Evolutionary conservation across 1,140 invertebrate species (phyloP).

Genomic region (Leptinotarsa texana): DNA sequence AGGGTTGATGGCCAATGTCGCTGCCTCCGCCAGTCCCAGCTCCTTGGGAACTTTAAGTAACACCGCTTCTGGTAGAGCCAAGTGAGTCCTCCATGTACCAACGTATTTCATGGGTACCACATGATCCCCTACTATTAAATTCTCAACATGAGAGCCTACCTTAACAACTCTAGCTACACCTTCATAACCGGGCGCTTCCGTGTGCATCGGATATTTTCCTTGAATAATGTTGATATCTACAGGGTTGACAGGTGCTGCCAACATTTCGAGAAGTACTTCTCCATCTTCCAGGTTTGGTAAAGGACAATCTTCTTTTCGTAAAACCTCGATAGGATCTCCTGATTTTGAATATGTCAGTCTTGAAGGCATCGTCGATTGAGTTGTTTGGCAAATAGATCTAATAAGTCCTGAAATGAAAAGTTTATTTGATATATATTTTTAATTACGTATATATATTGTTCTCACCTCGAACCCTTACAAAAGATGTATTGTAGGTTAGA

Average conservation of each 20-base stretch:
- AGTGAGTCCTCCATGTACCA: slow-evolving; percentile 86
- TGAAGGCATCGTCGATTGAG: background rate
- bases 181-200: slow-evolving; percentile 89
- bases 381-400: no score
- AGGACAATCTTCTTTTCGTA: slow-evolving; percentile 62
- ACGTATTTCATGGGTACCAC: slow-evolving; percentile 75
- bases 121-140: slow-evolving; percentile 74
- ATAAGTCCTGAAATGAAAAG: no score
- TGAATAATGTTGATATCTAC: slow-evolving; percentile 98
- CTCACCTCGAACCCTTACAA: no score
- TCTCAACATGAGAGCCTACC: slow-evolving; percentile 67
- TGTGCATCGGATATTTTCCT: slow-evolving; percentile 89
- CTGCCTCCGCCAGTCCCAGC: slow-evolving; percentile 73
- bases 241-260: slow-evolving; percentile 92
- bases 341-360: slow-evolving; percentile 69
- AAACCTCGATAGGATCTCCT: slow-evolving; percentile 74
- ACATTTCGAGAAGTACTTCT: slow-evolving; percentile 80
- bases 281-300: slow-evolving; percentile 57
- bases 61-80: slow-evolving; percentile 64
- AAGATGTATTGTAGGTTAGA: no score
- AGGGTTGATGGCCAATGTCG: slow-evolving; percentile 92
- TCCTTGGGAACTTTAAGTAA: slow-evolving; percentile 71
- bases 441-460: no score
- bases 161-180: slow-evolving; percentile 84
- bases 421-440: no score